A percentile compares a stretch with the other conserved stretches of the same genome.
Evolutionary conservation across 2,888 invertebrate species (phyloP).

Genomic region (Fragum whitleyi): DNA sequence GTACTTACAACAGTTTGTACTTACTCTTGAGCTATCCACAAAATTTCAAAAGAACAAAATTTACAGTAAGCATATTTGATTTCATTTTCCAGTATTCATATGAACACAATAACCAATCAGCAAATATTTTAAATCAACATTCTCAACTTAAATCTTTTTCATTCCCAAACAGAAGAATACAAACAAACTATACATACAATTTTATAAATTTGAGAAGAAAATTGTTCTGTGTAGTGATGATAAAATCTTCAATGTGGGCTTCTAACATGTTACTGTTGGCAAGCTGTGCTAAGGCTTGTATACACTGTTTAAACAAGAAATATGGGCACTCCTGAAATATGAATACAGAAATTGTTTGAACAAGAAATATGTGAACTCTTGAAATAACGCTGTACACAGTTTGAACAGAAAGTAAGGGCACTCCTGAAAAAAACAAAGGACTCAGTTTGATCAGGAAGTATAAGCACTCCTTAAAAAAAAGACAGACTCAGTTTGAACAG

Average conservation of each 20-base stretch:
- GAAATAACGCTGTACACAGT: background rate
- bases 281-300: conserved; percentile 38
- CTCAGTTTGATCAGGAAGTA: background rate
- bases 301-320: conserved; percentile 58
- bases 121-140: too few relatives aligned
- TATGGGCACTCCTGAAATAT: conserved; percentile 44
- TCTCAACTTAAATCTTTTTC: too few relatives aligned
- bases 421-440: background rate
- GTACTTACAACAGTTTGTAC: too few relatives aligned
- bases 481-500: too few relatives aligned
- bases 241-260: conserved; percentile 52
- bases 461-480: too few relatives aligned
- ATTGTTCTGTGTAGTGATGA: conserved; percentile 39
- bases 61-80: too few relatives aligned
- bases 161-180: too few relatives aligned
- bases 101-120: too few relatives aligned
- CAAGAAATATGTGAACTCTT: too few relatives aligned
- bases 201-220: conserved; percentile 49
- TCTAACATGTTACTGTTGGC: conserved; percentile 45
- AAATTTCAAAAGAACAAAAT: too few relatives aligned
- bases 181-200: conserved; percentile 37
- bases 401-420: background rate
- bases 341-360: background rate
- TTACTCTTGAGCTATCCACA: too few relatives aligned
- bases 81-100: too few relatives aligned